Conservation (phyloP, 2,797 vertebrate genomes). For the Myripristis jacobus region DNA sequence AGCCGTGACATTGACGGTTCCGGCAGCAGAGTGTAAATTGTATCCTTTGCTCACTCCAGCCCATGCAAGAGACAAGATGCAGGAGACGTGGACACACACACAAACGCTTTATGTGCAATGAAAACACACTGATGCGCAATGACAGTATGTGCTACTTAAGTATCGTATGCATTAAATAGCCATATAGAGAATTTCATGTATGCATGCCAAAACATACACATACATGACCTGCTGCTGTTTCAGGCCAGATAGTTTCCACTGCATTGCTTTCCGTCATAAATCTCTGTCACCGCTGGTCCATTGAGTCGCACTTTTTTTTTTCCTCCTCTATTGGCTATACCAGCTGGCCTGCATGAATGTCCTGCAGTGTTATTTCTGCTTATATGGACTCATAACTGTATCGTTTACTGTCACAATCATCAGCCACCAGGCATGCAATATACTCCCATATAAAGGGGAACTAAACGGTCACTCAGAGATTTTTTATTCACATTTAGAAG, state of each 20-base stretch:
- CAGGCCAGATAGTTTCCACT: no score
- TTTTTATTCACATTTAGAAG: no score
- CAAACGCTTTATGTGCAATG: background rate
- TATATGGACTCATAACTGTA: background rate
- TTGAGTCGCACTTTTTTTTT: no score
- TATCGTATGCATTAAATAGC: no score
- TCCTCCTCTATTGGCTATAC: no score
- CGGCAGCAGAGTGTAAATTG: constrained; percentile 1
- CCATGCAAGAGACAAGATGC: constrained; percentile 9
- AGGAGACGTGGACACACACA: constrained; percentile 8
- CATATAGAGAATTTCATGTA: no score
- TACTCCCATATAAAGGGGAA: background rate
- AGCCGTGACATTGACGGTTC: background rate
- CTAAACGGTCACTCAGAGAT: background rate
- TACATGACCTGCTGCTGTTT: no score
- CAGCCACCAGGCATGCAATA: background rate
- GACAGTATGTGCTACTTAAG: background rate
- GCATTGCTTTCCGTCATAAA: no score
- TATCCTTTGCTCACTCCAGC: background rate
- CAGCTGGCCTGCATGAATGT: no score
- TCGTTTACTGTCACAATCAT: background rate
- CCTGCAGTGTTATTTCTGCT: background rate
- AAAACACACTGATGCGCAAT: background rate
- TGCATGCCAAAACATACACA: no score
- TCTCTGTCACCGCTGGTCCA: no score